Percentiles rank a stretch among this genome's conserved stretches.
These are phyloP conservation scores for Germaria angustata DNA, from an alignment of 2,888 invertebrate species.

Conservation along the genomic window DNA sequence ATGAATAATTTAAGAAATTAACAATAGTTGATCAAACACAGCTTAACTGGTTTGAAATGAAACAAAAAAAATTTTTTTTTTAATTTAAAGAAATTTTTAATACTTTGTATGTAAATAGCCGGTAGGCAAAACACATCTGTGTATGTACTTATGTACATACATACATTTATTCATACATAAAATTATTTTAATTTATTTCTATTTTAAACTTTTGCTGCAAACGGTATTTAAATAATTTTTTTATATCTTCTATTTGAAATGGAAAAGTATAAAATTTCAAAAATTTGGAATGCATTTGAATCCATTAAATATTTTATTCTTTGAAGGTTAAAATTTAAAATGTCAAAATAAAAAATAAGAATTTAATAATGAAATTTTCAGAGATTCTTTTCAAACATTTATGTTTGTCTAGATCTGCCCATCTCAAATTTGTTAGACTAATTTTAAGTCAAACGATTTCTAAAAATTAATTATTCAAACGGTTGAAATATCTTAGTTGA, in stretches of 20 bases:
- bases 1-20: conserved; percentile 21
- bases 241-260: neutral
- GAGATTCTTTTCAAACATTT: too few relatives aligned
- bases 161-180: too few relatives aligned
- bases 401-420: too few relatives aligned
- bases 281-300: too few relatives aligned
- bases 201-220: conserved; percentile 14
- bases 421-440: too few relatives aligned
- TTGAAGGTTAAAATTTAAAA: neutral
- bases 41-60: neutral
- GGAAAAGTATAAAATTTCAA: neutral
- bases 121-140: neutral
- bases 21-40: neutral
- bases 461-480: too few relatives aligned
- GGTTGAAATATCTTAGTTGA: too few relatives aligned
- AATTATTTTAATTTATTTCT: neutral
- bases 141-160: too few relatives aligned
- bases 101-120: neutral
- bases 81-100: conserved; percentile 2
- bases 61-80: conserved; percentile 3
- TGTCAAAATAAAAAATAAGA: too few relatives aligned
- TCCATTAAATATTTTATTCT: too few relatives aligned
- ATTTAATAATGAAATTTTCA: too few relatives aligned
- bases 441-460: too few relatives aligned
- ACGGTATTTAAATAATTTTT: neutral